These are phyloP conservation scores for Chiridota heheva DNA, from an alignment of 35 echinoderm and acorn worm species.

Conservation along the genomic window DNA sequence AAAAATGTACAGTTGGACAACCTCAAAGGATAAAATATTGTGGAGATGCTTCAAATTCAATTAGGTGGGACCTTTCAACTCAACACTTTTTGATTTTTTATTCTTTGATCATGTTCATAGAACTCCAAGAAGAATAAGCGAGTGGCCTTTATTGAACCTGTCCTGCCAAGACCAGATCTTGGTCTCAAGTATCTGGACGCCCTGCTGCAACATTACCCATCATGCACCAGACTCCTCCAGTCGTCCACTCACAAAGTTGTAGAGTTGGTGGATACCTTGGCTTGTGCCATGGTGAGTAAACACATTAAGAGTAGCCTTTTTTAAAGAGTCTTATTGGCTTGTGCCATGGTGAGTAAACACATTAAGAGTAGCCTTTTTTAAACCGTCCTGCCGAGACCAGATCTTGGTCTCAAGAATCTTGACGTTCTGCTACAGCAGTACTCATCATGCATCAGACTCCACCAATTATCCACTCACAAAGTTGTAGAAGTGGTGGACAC, in stretches of 20 bases:
- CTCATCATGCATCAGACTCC: slow-evolving; percentile 44
- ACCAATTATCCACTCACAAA: slow-evolving; percentile 29
- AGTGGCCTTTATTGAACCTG: slow-evolving; percentile 67
- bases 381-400: slow-evolving; percentile 61
- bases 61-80: no score
- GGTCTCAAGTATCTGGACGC: slow-evolving; percentile 66
- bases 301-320: slow-evolving; percentile 32
- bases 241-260: slow-evolving; percentile 22
- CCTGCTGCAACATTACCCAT: slow-evolving; percentile 53
- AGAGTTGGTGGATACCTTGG: slow-evolving; percentile 54
- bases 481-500: slow-evolving; percentile 44
- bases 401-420: slow-evolving; percentile 56
- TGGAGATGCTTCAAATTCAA: neutral
- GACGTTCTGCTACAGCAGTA: slow-evolving; percentile 63
- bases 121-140: slow-evolving; percentile 54
- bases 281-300: slow-evolving; percentile 58
- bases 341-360: slow-evolving; percentile 56
- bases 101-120: neutral
- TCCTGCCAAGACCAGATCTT: slow-evolving; percentile 63
- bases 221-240: slow-evolving; percentile 51
- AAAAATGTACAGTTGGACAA: no score
- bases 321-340: slow-evolving; percentile 64
- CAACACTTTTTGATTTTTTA: no score
- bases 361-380: slow-evolving; percentile 57
- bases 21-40: neutral